A percentile compares a stretch with the other conserved stretches of the same genome.
Evolutionary conservation across 2,888 invertebrate species (phyloP).

Genomic region (Dicyrtomina minuta): DNA sequence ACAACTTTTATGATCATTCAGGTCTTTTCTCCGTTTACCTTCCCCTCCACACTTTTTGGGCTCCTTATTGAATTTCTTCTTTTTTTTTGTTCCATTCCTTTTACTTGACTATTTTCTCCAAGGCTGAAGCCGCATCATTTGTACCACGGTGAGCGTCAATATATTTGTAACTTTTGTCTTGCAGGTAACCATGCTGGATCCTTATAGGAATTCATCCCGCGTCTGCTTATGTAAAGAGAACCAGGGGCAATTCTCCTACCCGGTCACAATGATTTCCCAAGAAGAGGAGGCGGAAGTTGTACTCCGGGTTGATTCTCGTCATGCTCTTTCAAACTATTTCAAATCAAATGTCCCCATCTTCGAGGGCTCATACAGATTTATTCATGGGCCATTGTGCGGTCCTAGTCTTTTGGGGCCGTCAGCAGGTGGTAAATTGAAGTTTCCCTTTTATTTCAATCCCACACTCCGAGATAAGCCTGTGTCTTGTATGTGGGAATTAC

Average conservation of each 20-base stretch:
- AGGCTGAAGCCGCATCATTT: no score
- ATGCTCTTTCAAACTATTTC: constrained; percentile 83
- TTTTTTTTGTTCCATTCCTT: not conserved
- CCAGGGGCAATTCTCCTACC: constrained; percentile 57
- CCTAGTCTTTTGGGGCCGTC: constrained; percentile 76
- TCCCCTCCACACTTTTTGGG: not conserved
- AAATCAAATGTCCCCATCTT: constrained; percentile 81
- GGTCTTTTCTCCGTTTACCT: not conserved
- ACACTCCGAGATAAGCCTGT: constrained; percentile 50
- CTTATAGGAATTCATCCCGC: constrained; percentile 55
- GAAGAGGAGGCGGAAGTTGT: constrained; percentile 80
- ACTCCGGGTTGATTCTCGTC: constrained; percentile 78
- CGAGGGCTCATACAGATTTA: constrained; percentile 83
- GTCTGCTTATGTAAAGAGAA: constrained; percentile 70
- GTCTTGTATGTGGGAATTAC: constrained; percentile 55
- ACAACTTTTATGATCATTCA: constrained; percentile 3
- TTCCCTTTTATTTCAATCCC: constrained; percentile 62
- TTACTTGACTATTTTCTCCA: not conserved
- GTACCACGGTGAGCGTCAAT: no score
- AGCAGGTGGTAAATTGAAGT: constrained; percentile 82
- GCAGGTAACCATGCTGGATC: constrained; percentile 40
- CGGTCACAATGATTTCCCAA: constrained; percentile 67
- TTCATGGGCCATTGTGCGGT: constrained; percentile 78
- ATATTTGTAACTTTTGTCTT: not conserved
- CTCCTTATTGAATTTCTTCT: not conserved